Evolutionary conservation across 2,797 vertebrate genomes (phyloP).

Genomic region (Phoebastria nigripes): DNA sequence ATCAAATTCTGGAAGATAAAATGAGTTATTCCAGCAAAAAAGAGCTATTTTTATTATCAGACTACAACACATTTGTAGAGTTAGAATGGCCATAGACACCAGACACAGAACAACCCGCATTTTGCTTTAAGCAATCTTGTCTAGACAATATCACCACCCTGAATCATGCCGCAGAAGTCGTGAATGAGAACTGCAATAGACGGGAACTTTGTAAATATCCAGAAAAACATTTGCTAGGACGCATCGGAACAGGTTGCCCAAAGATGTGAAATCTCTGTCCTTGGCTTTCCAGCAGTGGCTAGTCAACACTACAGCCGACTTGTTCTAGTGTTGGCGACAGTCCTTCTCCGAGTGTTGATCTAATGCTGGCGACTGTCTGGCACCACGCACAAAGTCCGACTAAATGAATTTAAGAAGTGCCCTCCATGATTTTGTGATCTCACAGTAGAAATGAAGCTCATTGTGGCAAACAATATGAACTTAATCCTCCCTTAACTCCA

Average conservation of each 20-base stretch:
- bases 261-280: background rate
- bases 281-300: background rate
- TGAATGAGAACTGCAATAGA: background rate
- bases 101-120: background rate
- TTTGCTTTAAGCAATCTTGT: background rate
- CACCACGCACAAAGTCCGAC: rapidly evolving
- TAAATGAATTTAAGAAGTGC: background rate
- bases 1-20: background rate
- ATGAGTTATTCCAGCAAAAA: background rate
- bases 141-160: background rate
- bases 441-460: background rate
- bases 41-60: background rate
- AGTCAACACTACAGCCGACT: background rate
- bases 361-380: no score
- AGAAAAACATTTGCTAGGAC: background rate
- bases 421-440: background rate
- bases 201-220: background rate
- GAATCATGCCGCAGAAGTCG: rapidly evolving
- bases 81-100: background rate
- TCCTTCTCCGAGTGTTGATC: background rate
- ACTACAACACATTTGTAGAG: background rate
- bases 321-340: background rate
- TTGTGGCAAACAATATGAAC: background rate
- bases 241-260: background rate
- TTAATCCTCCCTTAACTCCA: background rate